These are phyloP conservation scores for Sarcophaga bullata DNA, from an alignment of 1,140 invertebrate genomes.

Conservation along the genomic window DNA sequence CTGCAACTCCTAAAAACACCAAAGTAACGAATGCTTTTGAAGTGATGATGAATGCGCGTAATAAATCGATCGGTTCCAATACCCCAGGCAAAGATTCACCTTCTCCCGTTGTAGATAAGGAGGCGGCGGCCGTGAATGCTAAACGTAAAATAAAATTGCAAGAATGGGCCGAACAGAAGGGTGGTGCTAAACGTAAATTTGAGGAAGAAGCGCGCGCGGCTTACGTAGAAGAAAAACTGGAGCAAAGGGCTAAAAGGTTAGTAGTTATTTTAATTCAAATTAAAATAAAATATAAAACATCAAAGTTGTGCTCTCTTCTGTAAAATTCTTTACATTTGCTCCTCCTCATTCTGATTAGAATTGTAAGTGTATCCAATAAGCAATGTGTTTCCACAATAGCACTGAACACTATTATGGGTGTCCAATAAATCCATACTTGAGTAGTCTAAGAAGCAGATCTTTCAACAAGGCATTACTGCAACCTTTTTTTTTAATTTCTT, in stretches of 20 bases:
- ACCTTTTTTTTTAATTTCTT: too few relatives aligned
- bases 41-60: conserved; percentile 72
- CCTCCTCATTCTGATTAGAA: neutral
- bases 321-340: neutral
- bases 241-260: conserved; percentile 69
- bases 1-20: conserved; percentile 20
- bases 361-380: too few relatives aligned
- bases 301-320: neutral
- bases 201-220: conserved; percentile 69
- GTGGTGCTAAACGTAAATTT: conserved; percentile 68
- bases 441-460: too few relatives aligned
- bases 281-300: neutral
- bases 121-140: conserved; percentile 64
- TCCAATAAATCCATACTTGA: too few relatives aligned
- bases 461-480: too few relatives aligned
- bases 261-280: neutral
- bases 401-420: too few relatives aligned
- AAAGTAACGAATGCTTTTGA: conserved; percentile 70
- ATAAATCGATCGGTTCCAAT: conserved; percentile 72
- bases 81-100: conserved; percentile 68
- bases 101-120: conserved; percentile 46
- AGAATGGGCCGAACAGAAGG: conserved; percentile 71
- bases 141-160: conserved; percentile 69
- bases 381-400: too few relatives aligned
- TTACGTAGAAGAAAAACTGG: conserved; percentile 68